Conservation (phyloP, 2,888 invertebrate species). For the Drosophila anomelani region DNA sequence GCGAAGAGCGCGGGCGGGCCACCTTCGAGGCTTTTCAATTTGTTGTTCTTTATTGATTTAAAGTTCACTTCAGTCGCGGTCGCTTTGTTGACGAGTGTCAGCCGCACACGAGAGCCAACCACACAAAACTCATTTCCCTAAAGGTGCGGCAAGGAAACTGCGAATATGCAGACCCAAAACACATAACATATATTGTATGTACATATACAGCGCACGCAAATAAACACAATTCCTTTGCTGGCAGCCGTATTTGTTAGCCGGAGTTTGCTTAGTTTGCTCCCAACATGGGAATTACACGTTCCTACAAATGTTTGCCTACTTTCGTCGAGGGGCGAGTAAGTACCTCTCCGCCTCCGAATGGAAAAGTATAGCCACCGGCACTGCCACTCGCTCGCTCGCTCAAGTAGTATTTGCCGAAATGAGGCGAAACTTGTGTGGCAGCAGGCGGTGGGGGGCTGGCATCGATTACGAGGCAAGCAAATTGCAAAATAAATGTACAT, state of each 20-base stretch:
- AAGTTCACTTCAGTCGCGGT: slow-evolving; percentile 64
- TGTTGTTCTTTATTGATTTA: slow-evolving; percentile 74
- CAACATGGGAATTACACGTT: slow-evolving; percentile 46
- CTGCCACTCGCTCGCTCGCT: background rate
- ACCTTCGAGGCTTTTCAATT: slow-evolving; percentile 56
- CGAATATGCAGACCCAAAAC: slow-evolving; percentile 15
- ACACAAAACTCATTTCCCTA: slow-evolving; percentile 68
- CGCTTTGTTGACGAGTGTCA: slow-evolving; percentile 45
- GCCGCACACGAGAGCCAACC: slow-evolving; percentile 37
- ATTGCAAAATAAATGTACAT: slow-evolving; percentile 58
- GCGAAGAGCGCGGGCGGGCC: slow-evolving; percentile 22
- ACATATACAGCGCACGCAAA: slow-evolving; percentile 18
- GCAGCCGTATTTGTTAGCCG: slow-evolving; percentile 38
- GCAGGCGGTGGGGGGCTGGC: slow-evolving; percentile 21
- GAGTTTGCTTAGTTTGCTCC: slow-evolving; percentile 39
- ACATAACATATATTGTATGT: slow-evolving; percentile 17
- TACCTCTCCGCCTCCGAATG: slow-evolving; percentile 7
- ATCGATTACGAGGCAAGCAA: slow-evolving; percentile 51
- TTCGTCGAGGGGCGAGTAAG: background rate
- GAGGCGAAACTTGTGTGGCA: slow-evolving; percentile 17
- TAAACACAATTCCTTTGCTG: slow-evolving; percentile 31
- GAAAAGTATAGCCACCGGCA: slow-evolving; percentile 21
- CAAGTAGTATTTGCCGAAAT: slow-evolving; percentile 23
- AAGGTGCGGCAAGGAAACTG: slow-evolving; percentile 45
- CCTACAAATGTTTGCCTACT: slow-evolving; percentile 37